phyloP scores from a whole-genome alignment of 2,888 invertebrate species.

The Rotaria magnacalcarata region DNA sequence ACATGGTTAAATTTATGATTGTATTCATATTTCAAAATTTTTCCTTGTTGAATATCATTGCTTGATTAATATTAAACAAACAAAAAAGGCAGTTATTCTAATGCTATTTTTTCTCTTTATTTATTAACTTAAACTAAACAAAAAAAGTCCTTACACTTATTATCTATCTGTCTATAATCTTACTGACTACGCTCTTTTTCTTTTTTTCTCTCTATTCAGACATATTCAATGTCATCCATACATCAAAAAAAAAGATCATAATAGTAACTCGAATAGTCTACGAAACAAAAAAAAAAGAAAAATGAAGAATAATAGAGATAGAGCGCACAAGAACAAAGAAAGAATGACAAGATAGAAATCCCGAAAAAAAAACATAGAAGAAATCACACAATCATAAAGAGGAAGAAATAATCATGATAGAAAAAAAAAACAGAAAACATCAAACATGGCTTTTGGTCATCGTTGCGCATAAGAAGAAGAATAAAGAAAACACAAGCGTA shows the following conservation, averaged over 20 bases:
- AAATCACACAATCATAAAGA: background rate
- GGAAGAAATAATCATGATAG: background rate
- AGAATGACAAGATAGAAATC: conserved; percentile 5
- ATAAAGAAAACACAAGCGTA: background rate
- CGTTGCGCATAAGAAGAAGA: background rate
- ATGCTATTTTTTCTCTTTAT: background rate
- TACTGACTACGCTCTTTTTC: background rate
- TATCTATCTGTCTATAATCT: background rate
- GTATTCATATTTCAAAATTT: too few species aligned
- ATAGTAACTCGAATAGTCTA: conserved; percentile 3
- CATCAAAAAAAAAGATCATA: background rate
- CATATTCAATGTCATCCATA: background rate
- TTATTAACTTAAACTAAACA: conserved; percentile 14
- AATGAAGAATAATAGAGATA: background rate
- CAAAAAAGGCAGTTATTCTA: background rate
- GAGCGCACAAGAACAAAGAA: background rate
- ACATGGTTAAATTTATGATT: too few species aligned
- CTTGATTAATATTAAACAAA: too few species aligned
- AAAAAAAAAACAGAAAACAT: background rate
- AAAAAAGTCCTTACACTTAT: background rate
- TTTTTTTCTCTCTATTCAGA: background rate
- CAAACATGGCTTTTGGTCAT: conserved; percentile 8
- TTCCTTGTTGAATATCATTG: too few species aligned
- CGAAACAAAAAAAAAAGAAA: background rate
- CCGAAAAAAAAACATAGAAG: background rate